Percentiles rank a stretch among this genome's conserved stretches.
phyloP scores from a whole-genome alignment of 2,113 vertebrate genomes.

The Propithecus coquereli region DNA sequence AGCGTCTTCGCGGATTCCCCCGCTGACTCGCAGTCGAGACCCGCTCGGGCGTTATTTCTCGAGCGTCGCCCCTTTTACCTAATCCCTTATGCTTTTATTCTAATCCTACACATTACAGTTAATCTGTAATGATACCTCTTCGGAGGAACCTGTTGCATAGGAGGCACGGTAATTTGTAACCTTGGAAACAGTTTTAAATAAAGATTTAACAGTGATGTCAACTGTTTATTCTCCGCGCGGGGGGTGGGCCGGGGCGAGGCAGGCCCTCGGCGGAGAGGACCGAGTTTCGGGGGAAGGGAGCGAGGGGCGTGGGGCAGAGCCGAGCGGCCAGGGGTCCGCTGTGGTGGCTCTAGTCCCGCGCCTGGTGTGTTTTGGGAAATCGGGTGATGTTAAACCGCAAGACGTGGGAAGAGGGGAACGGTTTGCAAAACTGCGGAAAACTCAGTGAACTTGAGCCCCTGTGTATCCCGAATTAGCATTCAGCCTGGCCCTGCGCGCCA shows the following conservation, averaged over 20 bases:
- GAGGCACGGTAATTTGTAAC: slow-evolving; percentile 96
- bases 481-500: background rate
- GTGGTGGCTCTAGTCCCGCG: background rate
- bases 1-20: background rate
- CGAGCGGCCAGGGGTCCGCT: background rate
- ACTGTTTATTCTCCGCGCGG: slow-evolving; percentile 83
- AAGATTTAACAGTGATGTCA: slow-evolving; percentile 91
- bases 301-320: background rate
- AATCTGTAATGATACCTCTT: slow-evolving; percentile 90
- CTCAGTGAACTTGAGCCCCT: slow-evolving; percentile 69
- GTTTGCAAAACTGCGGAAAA: slow-evolving; percentile 70
- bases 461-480: background rate
- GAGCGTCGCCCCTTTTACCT: slow-evolving; percentile 68
- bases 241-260: slow-evolving; percentile 69
- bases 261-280: background rate
- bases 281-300: background rate
- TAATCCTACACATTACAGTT: slow-evolving; percentile 83
- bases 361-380: slow-evolving; percentile 53
- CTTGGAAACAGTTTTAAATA: slow-evolving; percentile 97
- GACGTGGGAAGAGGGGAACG: background rate
- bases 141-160: slow-evolving; percentile 93
- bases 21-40: background rate
- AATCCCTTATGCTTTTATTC: slow-evolving; percentile 83
- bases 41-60: slow-evolving; percentile 69
- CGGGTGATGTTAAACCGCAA: background rate